Base-by-base conservation (phyloP, 2,113 vertebrate species). In the Hippocampus zosterae region DNA sequence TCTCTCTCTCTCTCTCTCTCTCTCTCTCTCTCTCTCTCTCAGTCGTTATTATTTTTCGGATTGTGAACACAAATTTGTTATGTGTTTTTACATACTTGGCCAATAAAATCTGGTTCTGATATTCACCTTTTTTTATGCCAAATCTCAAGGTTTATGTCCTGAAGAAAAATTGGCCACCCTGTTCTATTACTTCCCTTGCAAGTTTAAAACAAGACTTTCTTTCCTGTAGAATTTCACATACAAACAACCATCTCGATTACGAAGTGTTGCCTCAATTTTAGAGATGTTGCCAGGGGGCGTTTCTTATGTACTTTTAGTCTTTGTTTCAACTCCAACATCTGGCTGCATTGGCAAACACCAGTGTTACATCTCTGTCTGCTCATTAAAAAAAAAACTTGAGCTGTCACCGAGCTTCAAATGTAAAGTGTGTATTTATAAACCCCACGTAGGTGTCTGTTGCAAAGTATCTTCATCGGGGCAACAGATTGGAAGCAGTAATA, bases 321-420 rank as follows among this genome's bases (percentile, higher is more conserved):
- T 67, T 80, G 56, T 70, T 76, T 70, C 73, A 74, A 75, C 70
- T 62, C 27, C 46, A 78, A 86, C 84, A 88, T 85, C 83, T 89
- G 84, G 52, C 74, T 73, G 23, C 46, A 21, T 65, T 75, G 71
- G 76, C 70, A 69, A 63, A 84, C 57, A 53, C 74, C 68, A 61
- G 65, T 53, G 76, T 76, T 67, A 62, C n/a, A 52, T 52, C 42
- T 48, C 74, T 70, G 63, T 50, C 42, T 48, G 41, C 63, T 65
- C 63, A 65, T 46, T 65, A 64, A 65, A 64, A 65, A 64, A 65
- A 64, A 65, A 65, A 65, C n/a, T 46, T 25, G 63, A 46, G 63
- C 63, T 46, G 41, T 65, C 63, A 46, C 61, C 53, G 69, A 25
- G 44, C 50, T 41, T 21, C 60, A 68, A 18, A 75, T 48, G 64